phyloP scores from a whole-genome alignment of 2,888 invertebrate genomes.

The Chrysodeixis includens region DNA sequence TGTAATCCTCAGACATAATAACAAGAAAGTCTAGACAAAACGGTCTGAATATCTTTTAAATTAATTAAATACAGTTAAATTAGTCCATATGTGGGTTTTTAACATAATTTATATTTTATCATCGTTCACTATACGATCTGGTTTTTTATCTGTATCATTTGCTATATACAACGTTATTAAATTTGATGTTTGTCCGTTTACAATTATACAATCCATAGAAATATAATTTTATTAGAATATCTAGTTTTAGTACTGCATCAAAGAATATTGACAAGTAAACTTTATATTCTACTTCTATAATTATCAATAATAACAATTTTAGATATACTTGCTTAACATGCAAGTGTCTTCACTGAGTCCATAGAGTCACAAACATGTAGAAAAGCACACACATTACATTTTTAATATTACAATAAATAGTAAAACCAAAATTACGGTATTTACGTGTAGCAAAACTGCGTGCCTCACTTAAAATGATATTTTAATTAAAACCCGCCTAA shows the following conservation, averaged over 20 bases:
- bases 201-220: slow-evolving; percentile 17
- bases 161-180: slow-evolving; percentile 39
- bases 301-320: not conserved
- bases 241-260: not conserved
- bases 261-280: not conserved
- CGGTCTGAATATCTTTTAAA: slow-evolving; percentile 39
- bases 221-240: not conserved
- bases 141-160: slow-evolving; percentile 30
- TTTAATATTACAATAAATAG: not conserved
- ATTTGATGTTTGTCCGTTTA: slow-evolving; percentile 22
- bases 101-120: slow-evolving; percentile 54
- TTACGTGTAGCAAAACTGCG: slow-evolving; percentile 5
- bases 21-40: slow-evolving; percentile 45
- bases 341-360: too few relatives aligned
- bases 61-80: slow-evolving; percentile 48
- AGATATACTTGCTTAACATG: not conserved
- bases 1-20: slow-evolving; percentile 15
- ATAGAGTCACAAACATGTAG: too few relatives aligned
- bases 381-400: too few relatives aligned
- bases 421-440: too few relatives aligned
- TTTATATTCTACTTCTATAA: not conserved
- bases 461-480: not conserved
- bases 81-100: slow-evolving; percentile 44
- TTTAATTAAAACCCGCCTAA: slow-evolving; percentile 28
- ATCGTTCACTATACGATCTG: slow-evolving; percentile 30